Base-by-base conservation (phyloP, 2,888 invertebrate genomes). In the Andrena chrysosceles region DNA sequence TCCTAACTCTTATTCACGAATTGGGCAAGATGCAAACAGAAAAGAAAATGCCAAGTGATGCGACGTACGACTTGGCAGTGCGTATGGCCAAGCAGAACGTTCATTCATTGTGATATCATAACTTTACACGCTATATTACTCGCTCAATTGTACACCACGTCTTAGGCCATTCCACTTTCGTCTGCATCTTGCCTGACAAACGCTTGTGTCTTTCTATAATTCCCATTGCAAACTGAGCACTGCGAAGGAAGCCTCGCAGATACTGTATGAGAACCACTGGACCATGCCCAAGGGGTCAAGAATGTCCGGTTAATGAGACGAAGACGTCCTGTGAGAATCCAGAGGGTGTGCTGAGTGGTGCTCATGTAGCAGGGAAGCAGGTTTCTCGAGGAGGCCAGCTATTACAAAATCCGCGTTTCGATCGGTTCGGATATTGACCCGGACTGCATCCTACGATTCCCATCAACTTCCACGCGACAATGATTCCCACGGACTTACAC, bases 291-390 rank as follows among this genome's bases (percentile, higher is more conserved):
- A 35, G 48, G 56, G 23, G 20, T 49, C 13, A 54, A 60, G n/a
- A 69, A 67, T 8, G 42, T 2, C 13, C 16, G 26, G 63, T 71
- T 71, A 49, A 42, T 5, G 81, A 69, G 69, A 79, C 85, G 69
- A 76, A 78, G 76, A 89, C 68, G 88, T 91, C 89, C 87, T 89
- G 89, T 91, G 91, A 89, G 90, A 91, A 92, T 91, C 85, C 89
- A 92, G 90, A 92, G 92, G 91, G 91, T 92, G 91, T 91, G 90
- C 91, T 89, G 88, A 91, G 90, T 92, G 91, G 90, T 91, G 91
- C 89, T 89, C 87, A 69, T n/a, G 76, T 86, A 91, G 31, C 82
- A 91, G 91, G 91, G 59, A 70, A 77, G 29, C 86, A 92, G 85
- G 76, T 74, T 16, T 20, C 29, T 5, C 56, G 59, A 72, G 77